Conservation (phyloP, 1,140 invertebrate species). For the Panagrolaimus sp. region DNA sequence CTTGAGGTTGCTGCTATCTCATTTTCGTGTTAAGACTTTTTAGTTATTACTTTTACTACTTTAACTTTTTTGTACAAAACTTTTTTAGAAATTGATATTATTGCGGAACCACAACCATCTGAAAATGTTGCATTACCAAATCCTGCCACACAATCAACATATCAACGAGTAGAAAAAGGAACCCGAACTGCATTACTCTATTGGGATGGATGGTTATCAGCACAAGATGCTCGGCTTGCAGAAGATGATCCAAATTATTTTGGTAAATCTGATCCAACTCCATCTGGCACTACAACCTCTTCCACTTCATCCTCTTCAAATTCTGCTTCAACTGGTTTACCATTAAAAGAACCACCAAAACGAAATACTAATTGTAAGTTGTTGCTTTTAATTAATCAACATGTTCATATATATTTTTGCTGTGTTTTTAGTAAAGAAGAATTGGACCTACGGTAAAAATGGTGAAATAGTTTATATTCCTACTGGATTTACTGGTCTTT, state of each 20-base stretch:
- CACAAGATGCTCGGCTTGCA: neutral
- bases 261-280: neutral
- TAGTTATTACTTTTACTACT: too few relatives aligned
- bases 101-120: neutral
- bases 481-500: neutral
- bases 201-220: conserved; percentile 3
- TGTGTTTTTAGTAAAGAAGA: conserved; percentile 2
- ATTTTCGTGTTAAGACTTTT: too few relatives aligned
- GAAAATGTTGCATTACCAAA: neutral
- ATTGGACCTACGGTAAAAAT: neutral
- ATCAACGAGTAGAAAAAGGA: conserved; percentile 13
- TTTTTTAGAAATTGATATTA: neutral
- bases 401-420: neutral
- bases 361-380: neutral
- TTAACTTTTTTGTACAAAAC: too few relatives aligned
- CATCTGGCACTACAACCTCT: too few relatives aligned
- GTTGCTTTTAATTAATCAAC: too few relatives aligned
- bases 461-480: neutral
- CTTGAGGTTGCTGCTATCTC: too few relatives aligned
- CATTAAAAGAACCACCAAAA: neutral
- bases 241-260: neutral
- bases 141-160: neutral
- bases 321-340: too few relatives aligned
- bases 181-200: neutral
- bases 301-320: neutral